phyloP scores from a whole-genome alignment of 1,140 invertebrate species.

The Heliconius nattereri region DNA sequence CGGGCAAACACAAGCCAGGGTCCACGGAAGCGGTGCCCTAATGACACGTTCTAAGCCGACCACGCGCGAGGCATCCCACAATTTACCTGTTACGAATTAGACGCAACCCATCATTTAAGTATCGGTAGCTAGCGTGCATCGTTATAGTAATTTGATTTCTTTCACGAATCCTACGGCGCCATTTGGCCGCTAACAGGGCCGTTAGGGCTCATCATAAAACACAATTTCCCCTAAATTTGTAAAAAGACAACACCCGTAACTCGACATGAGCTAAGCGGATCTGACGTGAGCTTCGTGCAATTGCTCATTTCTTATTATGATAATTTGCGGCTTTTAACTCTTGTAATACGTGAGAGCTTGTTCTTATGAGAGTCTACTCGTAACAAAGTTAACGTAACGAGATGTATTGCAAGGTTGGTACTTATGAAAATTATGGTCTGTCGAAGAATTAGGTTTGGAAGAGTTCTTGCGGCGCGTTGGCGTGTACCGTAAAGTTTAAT shows the following conservation, averaged over 20 bases:
- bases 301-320: slow-evolving; percentile 71
- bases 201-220: slow-evolving; percentile 62
- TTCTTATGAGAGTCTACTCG: background rate
- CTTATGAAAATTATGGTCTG: slow-evolving; percentile 36
- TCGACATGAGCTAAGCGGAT: slow-evolving; percentile 60
- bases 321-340: slow-evolving; percentile 44
- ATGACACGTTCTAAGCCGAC: slow-evolving; percentile 57
- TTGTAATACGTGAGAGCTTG: slow-evolving; percentile 38
- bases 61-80: slow-evolving; percentile 61
- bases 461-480: slow-evolving; percentile 30
- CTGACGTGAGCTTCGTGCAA: slow-evolving; percentile 72
- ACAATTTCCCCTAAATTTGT: slow-evolving; percentile 61
- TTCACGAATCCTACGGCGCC: slow-evolving; percentile 68
- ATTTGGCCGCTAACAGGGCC: slow-evolving; percentile 73
- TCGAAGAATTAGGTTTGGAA: slow-evolving; percentile 36
- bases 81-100: slow-evolving; percentile 72
- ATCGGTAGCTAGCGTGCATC: slow-evolving; percentile 76
- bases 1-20: slow-evolving; percentile 42
- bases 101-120: slow-evolving; percentile 73
- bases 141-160: slow-evolving; percentile 78
- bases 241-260: slow-evolving; percentile 59
- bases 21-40: slow-evolving; percentile 41
- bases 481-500: slow-evolving; percentile 39
- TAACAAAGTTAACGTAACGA: slow-evolving; percentile 33
- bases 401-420: slow-evolving; percentile 26